phyloP scores from a whole-genome alignment of 2,888 invertebrate species.

The Ennomos quercinarius region DNA sequence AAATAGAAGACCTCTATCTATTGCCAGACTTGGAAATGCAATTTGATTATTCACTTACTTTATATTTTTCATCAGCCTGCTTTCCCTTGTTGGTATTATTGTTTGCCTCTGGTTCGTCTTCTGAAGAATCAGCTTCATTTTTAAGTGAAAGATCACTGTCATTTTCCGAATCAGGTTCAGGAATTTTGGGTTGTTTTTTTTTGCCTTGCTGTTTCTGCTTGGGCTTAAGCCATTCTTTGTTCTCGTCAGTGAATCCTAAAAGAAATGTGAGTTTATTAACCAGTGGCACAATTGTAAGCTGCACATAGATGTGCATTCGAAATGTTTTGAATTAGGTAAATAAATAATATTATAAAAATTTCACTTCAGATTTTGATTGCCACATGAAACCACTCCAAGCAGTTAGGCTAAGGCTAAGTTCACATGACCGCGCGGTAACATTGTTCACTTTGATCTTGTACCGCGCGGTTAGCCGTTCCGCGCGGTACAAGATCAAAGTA shows the following conservation, averaged over 20 bases:
- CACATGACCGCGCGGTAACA: too few relatives aligned
- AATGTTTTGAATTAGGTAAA: too few relatives aligned
- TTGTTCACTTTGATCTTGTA: too few relatives aligned
- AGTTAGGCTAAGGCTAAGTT: too few relatives aligned
- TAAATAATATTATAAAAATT: too few relatives aligned
- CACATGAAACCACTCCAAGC: too few relatives aligned
- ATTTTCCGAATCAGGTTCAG: slow-evolving; percentile 52
- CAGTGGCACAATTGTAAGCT: slow-evolving; percentile 6
- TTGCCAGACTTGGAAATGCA: too few relatives aligned
- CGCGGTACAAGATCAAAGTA: too few relatives aligned
- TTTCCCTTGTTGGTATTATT: slow-evolving; percentile 52
- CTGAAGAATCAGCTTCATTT: slow-evolving; percentile 50
- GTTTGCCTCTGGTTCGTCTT: slow-evolving; percentile 45
- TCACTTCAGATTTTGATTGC: too few relatives aligned
- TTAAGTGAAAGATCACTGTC: slow-evolving; percentile 57
- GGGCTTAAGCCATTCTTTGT: slow-evolving; percentile 89
- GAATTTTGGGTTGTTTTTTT: slow-evolving; percentile 37
- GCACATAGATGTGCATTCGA: too few relatives aligned
- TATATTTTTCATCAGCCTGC: slow-evolving; percentile 67
- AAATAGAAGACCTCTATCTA: too few relatives aligned
- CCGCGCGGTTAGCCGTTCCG: too few relatives aligned
- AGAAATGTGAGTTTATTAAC: slow-evolving; percentile 15
- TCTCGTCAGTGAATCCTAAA: slow-evolving; percentile 89
- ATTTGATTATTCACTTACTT: slow-evolving; percentile 50
- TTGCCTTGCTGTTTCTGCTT: slow-evolving; percentile 77